Base-by-base conservation (phyloP, 2,113 vertebrate species). In the Antidorcas marsupialis region DNA sequence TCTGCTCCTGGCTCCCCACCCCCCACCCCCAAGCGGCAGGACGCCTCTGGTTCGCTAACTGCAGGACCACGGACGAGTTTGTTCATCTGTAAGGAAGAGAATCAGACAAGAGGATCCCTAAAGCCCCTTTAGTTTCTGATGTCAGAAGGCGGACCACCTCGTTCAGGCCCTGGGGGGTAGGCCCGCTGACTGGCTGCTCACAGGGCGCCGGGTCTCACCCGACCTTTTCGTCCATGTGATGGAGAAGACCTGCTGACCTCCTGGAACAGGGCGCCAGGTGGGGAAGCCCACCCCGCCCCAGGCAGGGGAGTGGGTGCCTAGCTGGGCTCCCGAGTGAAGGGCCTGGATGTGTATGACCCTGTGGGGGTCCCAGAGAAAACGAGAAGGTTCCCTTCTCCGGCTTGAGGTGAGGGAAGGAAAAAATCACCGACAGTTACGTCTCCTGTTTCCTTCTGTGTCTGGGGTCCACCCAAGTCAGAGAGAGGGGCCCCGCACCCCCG, bases 381-480 rank as follows among this genome's bases (percentile, higher is more conserved):
- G 39, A 23, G 39, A 60, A 50, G 5, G 2, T 17, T 12, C 52
- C 10, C 13, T 74, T 47, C 47, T 43, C 67, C 12, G 16, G n/a
- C 7, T 23, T 71, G 90, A 53, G 30, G 79, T n/a, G 16, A 78
- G 15, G 55, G 14, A 30, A 71, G 79, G 52, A 71, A 71, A 76
- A 67, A 5, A 23, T 45, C 78, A 76, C 78, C 0, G 3, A 52
- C 4, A 19, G 86, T 55, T 57, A 67, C 0, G 6, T 27, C 81
- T 95, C 55, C 85, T 55, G 19, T 50, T 91, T 92, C 59, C 57
- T 96, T 43, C n/a, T 53, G 74, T 59, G 39, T 27, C 30, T 67
- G 52, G 25, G 60, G 82, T 12, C 57, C 50, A 43, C 53, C 39
- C 21, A 9, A 25, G 57, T 25, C n/a, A 71, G 86, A 59, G 76